phyloP scores from a whole-genome alignment of 2,888 invertebrate species.

The Notocelia uddmanniana region DNA sequence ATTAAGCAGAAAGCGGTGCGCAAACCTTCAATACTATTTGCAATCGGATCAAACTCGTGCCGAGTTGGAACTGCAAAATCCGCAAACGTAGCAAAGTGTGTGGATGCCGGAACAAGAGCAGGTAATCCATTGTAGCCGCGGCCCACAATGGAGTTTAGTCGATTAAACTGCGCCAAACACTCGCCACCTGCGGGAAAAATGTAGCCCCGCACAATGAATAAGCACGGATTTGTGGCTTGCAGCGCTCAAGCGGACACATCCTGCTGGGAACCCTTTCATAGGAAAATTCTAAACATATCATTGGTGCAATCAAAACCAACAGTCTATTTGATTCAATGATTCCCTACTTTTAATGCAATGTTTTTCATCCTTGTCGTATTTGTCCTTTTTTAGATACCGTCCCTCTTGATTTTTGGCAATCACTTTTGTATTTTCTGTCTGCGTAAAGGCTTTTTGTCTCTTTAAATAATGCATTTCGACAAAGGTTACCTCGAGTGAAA shows the following conservation, averaged over 20 bases:
- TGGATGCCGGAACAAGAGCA: slow-evolving; percentile 53
- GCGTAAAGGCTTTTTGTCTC: too few relatives aligned
- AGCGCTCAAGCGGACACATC: neutral
- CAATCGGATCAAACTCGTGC: slow-evolving; percentile 48
- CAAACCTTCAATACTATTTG: slow-evolving; percentile 36
- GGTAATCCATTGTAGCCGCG: slow-evolving; percentile 67
- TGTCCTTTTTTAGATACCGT: neutral
- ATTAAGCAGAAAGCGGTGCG: slow-evolving; percentile 13
- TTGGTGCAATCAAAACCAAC: slow-evolving; percentile 7
- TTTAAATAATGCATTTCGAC: too few relatives aligned
- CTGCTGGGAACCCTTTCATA: neutral
- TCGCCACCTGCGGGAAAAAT: slow-evolving; percentile 67
- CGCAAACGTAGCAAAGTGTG: slow-evolving; percentile 55
- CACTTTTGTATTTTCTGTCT: neutral
- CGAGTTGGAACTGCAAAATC: slow-evolving; percentile 57
- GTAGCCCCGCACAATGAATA: slow-evolving; percentile 43
- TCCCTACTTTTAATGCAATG: neutral
- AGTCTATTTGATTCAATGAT: neutral
- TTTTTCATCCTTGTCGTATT: neutral
- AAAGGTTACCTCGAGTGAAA: too few relatives aligned
- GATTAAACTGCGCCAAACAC: slow-evolving; percentile 70
- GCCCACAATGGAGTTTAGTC: slow-evolving; percentile 70
- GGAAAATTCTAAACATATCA: slow-evolving; percentile 17
- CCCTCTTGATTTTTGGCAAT: neutral
- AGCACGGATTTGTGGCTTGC: slow-evolving; percentile 39